Conservation (phyloP, 2,888 invertebrate species). For the Lochmaea capreae region DNA sequence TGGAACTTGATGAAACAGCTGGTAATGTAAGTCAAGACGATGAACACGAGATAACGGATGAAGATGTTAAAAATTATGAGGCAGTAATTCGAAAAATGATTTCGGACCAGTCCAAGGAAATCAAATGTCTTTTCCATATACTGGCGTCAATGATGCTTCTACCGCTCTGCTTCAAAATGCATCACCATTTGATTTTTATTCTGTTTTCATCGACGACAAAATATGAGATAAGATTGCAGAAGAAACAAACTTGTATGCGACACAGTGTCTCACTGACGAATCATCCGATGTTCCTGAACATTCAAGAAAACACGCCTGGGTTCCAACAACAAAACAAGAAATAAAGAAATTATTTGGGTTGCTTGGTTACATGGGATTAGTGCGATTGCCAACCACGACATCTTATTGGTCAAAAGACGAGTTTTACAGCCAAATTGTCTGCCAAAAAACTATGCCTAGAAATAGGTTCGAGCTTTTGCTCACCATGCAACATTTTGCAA, state of each 20-base stretch:
- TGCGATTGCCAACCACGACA: conserved; percentile 8
- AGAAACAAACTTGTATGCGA: conserved; percentile 10
- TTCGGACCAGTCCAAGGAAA: conserved; percentile 11
- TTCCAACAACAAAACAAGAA: conserved; percentile 8
- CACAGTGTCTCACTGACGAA: conserved; percentile 10
- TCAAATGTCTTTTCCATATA: conserved; percentile 17
- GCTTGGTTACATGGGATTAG: conserved; percentile 19
- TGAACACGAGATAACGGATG: no score
- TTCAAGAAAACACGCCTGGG: conserved; percentile 15
- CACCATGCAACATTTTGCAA: no score
- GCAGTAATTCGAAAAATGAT: conserved; percentile 7
- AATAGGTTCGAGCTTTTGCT: no score
- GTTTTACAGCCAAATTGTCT: no score
- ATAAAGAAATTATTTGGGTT: conserved; percentile 18
- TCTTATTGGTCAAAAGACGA: no score
- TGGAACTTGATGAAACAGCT: no score
- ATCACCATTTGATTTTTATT: conserved; percentile 15
- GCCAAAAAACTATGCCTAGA: no score
- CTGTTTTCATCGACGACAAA: neutral
- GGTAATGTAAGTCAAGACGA: no score
- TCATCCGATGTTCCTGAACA: conserved; percentile 4
- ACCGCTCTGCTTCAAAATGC: conserved; percentile 1
- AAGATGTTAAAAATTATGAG: neutral
- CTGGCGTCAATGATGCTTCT: conserved; percentile 14
- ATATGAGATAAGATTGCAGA: conserved; percentile 12